Base-by-base conservation (phyloP, 2,113 vertebrate genomes). In the Cynopterus brachyotis region DNA sequence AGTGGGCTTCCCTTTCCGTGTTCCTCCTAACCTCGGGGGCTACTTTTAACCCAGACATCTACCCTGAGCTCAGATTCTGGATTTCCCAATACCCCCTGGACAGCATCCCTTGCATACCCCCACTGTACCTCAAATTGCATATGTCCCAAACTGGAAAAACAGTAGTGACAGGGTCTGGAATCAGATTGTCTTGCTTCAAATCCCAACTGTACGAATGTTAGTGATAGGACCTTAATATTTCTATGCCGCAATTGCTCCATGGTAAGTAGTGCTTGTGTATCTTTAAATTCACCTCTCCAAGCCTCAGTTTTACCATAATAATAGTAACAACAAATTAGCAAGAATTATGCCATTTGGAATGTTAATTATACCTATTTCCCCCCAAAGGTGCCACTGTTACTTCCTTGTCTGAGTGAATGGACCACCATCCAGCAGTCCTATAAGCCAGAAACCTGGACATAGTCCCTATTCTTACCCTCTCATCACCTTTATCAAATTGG, bases 71-170 rank as follows among this genome's bases (percentile, higher is more conserved):
- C 62, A 32, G 60, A 70, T 53, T 83, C 13, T 83, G 13, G 90
- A 6, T 92, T 78, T 91, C 26, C 94, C 60, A n/a, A 1, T 67
- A n/a, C 47, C 20, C 82, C 30, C 5, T 5, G 11, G 73, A 50
- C 42, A 64, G 55, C 42, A 30, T 66, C 59, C n/a, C 50, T 42
- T 90, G 16, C 47, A 57, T 40, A 6, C 42, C 42, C 42, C 9
- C 19, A 12, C 73, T 19, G 26, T 20, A 59, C 30, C 9, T 92
- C 50, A 87, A 67, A 75, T 40, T 73, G 79, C 32, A 0, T 28
- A 35, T 28, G 40, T 80, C 35, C 95, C 53, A 70, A 95, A 84
- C 69, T 55, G 22, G 79, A 70, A 92, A 86, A 70, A 92, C 50
- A 1, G 55, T 85, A n/a, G 70, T 28, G 72, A 53, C 75, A 76